Evolutionary conservation across 1,140 invertebrate genomes (phyloP).

Genomic region (Anastrepha ludens): DNA sequence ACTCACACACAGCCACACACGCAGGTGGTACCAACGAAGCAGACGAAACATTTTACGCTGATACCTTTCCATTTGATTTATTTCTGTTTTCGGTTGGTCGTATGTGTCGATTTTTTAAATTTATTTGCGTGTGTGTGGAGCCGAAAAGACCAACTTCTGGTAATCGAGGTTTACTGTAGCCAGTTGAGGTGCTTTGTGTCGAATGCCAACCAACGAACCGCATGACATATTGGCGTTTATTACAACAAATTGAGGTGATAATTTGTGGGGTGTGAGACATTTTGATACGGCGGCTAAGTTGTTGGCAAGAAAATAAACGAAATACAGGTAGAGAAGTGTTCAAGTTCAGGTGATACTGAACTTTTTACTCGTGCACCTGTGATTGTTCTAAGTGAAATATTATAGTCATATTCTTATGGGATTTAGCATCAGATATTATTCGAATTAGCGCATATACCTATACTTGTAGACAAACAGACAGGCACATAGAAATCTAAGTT

Average conservation of each 20-base stretch:
- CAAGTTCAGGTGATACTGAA: no score
- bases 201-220: slow-evolving; percentile 54
- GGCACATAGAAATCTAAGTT: no score
- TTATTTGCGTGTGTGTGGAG: background rate
- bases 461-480: no score
- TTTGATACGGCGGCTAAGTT: background rate
- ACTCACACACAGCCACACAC: background rate
- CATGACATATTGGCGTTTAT: slow-evolving; percentile 72
- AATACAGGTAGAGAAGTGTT: background rate
- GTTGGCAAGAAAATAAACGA: background rate
- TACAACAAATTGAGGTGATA: slow-evolving; percentile 70
- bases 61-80: background rate
- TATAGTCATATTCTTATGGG: no score
- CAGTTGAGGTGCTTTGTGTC: background rate
- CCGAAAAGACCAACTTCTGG: background rate
- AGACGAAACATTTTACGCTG: background rate
- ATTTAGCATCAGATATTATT: no score
- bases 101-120: background rate
- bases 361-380: no score
- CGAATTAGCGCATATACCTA: no score
- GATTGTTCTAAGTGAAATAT: no score
- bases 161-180: background rate
- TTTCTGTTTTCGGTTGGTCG: background rate
- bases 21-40: background rate
- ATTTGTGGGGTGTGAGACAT: slow-evolving; percentile 58